phyloP scores from a whole-genome alignment of 2,113 vertebrate genomes.

The Alexandromys fortis region DNA sequence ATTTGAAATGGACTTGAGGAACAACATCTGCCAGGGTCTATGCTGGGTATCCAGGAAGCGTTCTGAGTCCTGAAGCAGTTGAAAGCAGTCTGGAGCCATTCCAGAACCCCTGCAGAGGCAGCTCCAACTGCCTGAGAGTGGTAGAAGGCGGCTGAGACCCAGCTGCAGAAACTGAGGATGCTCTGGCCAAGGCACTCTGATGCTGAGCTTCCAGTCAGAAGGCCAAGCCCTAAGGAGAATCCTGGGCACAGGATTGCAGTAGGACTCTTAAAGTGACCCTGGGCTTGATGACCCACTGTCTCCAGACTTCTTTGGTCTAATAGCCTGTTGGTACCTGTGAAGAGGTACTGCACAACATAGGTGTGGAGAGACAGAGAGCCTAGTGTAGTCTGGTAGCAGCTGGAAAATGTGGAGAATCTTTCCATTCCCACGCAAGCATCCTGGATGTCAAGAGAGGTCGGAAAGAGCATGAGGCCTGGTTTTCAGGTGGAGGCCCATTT shows the following conservation, averaged over 20 bases:
- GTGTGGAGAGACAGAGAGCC: not conserved
- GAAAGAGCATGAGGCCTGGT: not conserved
- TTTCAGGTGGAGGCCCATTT: not conserved
- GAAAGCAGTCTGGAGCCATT: not conserved
- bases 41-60: conserved; percentile 18
- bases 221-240: not conserved
- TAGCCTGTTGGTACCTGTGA: not conserved
- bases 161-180: fast-evolving
- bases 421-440: fast-evolving
- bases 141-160: fast-evolving
- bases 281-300: not conserved
- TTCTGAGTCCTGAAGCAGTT: conserved; percentile 35
- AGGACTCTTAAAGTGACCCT: not conserved
- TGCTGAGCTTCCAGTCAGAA: not conserved
- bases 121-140: fast-evolving
- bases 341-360: not conserved
- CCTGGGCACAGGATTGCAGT: fast-evolving
- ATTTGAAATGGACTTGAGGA: conserved; percentile 88
- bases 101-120: fast-evolving
- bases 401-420: not conserved
- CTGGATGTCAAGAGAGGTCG: not conserved
- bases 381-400: not conserved
- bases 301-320: not conserved
- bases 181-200: not conserved
- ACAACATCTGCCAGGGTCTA: conserved; percentile 86